Base-by-base conservation (phyloP, 2,797 vertebrate species). In the Pempheris klunzingeri region DNA sequence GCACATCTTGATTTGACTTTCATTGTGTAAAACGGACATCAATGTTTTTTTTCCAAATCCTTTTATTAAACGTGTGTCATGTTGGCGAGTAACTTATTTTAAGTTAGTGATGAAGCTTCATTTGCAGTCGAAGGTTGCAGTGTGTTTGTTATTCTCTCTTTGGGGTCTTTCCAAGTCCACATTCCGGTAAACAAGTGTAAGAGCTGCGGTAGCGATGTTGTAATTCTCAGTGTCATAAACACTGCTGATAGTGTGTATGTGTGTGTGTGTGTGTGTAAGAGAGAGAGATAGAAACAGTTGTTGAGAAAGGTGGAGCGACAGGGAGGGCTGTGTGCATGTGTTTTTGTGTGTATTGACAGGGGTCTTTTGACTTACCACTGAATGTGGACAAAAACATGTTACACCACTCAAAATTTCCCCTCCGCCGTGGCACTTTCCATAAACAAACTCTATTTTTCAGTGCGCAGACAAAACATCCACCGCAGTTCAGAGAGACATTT, bases 381-480 rank as follows among this genome's bases (percentile, higher is more conserved):
- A 72, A 83, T 83, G 79, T 78, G 71, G 74, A 85, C 62, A 75
- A 84, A 88, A 92, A 91, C 85, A 89, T 81, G 78, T 90, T 88
- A 84, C 87, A 83, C 82, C 86, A 86, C 88, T 87, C 53, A 0
- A 79, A 88, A 93, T 86, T 90, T 65, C 78, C 90, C 88, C 83
- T 88, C 72, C 26, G 68, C 77, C 74, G 80, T 69, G 84, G 84
- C 84, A 64, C 68, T 89, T 91, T 90, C 90, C 85, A 88, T 89
- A 90, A 92, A 92, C 87, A 90, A 87, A 66, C 70, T 64, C 86
- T 90, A 82, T 92, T 91, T 88, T 90, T 89, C 77, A 68, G 72
- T 36, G 15, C n/a, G 65, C 63, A 90, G 89, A 88, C 87, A 90
- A 92, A 91, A 92, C 88, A 91, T 86, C 78, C 72, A 81, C 77